These are phyloP conservation scores for Pharmacophagus antenor DNA, from an alignment of 2,888 invertebrate species.

Conservation along the genomic window DNA sequence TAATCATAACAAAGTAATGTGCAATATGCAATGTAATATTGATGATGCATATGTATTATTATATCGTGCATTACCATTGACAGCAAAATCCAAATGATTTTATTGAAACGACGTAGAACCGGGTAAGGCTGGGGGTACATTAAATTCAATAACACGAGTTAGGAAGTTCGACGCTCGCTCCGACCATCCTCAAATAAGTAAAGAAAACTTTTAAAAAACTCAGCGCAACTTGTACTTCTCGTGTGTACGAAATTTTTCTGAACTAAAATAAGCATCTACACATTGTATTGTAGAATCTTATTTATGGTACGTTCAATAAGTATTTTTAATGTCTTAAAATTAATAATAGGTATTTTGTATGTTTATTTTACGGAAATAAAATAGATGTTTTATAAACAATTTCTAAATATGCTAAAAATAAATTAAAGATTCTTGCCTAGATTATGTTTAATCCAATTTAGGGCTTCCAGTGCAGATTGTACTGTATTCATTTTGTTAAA, in stretches of 20 bases:
- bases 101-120: slow-evolving; percentile 66
- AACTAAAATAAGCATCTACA: slow-evolving; percentile 49
- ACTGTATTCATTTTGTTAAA: too few species aligned
- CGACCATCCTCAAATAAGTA: slow-evolving; percentile 79
- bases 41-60: slow-evolving; percentile 18
- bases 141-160: slow-evolving; percentile 81
- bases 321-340: background rate
- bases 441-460: too few species aligned
- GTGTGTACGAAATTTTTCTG: slow-evolving; percentile 61
- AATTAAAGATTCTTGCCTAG: too few species aligned
- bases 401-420: too few species aligned
- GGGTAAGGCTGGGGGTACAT: slow-evolving; percentile 70
- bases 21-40: background rate
- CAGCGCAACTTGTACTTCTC: slow-evolving; percentile 65
- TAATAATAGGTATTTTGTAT: background rate
- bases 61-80: slow-evolving; percentile 35
- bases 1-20: too few species aligned
- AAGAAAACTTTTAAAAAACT: slow-evolving; percentile 75
- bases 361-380: too few species aligned
- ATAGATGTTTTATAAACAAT: too few species aligned
- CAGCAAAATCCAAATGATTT: slow-evolving; percentile 60
- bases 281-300: slow-evolving; percentile 22
- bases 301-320: background rate
- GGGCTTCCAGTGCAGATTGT: too few species aligned
- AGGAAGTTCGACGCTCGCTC: slow-evolving; percentile 76